Conservation (phyloP, 2,113 vertebrate genomes). For the Hemiprocne comata region DNA sequence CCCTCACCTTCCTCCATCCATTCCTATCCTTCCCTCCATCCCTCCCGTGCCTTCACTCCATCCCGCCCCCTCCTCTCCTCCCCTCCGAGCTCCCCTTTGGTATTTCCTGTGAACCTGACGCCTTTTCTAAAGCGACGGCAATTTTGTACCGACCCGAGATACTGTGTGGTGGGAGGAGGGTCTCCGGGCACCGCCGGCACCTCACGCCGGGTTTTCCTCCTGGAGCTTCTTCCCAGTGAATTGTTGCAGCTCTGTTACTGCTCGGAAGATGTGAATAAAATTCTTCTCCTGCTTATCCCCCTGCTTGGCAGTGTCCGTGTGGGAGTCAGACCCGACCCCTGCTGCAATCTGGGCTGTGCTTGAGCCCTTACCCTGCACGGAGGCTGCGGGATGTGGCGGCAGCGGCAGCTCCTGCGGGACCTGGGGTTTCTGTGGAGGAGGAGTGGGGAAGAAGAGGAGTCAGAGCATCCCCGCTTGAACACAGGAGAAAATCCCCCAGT, state of each 20-base stretch:
- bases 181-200: background rate
- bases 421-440: background rate
- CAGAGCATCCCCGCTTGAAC: background rate
- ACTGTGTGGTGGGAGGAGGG: background rate
- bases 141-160: slow-evolving; percentile 22
- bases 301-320: background rate
- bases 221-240: background rate
- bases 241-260: background rate
- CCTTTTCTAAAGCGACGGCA: slow-evolving; percentile 17
- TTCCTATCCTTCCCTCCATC: no score
- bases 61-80: no score
- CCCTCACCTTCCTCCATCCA: no score
- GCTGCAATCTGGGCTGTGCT: background rate
- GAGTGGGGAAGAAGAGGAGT: background rate
- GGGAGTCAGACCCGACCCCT: fast-evolving
- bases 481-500: background rate
- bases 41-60: no score
- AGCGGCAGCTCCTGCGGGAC: no score
- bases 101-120: slow-evolving; percentile 34
- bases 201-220: background rate
- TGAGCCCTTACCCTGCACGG: fast-evolving
- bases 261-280: slow-evolving; percentile 56
- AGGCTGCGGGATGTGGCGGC: background rate
- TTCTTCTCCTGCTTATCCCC: background rate
- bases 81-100: background rate